phyloP scores from a whole-genome alignment of 2,888 invertebrate species.

The Zaprionus lineosus region DNA sequence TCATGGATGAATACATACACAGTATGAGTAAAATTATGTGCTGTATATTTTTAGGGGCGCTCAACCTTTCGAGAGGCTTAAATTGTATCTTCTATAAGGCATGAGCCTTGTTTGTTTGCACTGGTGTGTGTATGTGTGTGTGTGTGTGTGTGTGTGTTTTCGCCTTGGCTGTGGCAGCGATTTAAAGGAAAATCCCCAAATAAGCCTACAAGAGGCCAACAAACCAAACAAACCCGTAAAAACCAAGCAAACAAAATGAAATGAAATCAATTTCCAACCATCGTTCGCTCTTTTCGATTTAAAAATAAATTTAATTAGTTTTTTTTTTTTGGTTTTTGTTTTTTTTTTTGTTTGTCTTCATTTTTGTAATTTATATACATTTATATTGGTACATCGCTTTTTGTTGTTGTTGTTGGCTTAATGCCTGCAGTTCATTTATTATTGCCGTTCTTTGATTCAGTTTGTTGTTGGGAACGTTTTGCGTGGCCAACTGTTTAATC shows the following conservation, averaged over 20 bases:
- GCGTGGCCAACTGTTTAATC: slow-evolving; percentile 73
- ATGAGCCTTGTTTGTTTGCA: slow-evolving; percentile 15
- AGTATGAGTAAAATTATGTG: slow-evolving; percentile 58
- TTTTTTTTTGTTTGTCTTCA: neutral
- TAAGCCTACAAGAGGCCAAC: slow-evolving; percentile 69
- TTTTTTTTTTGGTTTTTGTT: slow-evolving; percentile 6
- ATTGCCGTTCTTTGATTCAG: slow-evolving; percentile 35
- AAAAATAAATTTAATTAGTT: slow-evolving; percentile 68
- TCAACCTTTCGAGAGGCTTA: slow-evolving; percentile 70
- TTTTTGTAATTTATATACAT: no score
- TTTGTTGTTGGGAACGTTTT: slow-evolving; percentile 43
- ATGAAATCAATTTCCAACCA: slow-evolving; percentile 41
- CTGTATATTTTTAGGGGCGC: slow-evolving; percentile 68
- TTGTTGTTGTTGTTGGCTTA: neutral
- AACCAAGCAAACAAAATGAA: slow-evolving; percentile 42
- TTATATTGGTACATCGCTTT: neutral
- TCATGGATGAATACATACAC: slow-evolving; percentile 3
- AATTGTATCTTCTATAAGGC: slow-evolving; percentile 62
- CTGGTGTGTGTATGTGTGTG: slow-evolving; percentile 18
- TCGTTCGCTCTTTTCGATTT: slow-evolving; percentile 35
- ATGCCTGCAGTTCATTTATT: slow-evolving; percentile 40
- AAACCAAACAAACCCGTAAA: slow-evolving; percentile 33
- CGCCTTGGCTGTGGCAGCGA: slow-evolving; percentile 56
- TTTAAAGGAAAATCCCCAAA: slow-evolving; percentile 71
- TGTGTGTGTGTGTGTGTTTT: slow-evolving; percentile 16